Evolutionary conservation across 2,797 vertebrate genomes (phyloP).

Genomic region (Luscinia luscinia): DNA sequence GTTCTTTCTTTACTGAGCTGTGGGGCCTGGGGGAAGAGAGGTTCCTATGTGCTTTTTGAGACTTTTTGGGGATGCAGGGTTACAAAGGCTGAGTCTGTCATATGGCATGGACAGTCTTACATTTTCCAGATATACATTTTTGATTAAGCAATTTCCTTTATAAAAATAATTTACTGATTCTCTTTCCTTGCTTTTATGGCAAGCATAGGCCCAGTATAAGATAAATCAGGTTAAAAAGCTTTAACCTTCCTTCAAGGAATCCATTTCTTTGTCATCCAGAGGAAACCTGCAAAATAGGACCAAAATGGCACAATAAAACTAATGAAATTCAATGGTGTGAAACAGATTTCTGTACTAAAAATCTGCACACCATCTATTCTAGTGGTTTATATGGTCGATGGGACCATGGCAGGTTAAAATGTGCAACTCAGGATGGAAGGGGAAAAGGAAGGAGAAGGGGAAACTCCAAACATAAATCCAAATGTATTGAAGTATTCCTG

Average conservation of each 20-base stretch:
- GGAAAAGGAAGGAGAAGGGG: neutral
- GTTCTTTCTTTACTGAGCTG: neutral
- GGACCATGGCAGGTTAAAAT: neutral
- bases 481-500: neutral
- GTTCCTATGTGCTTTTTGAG: neutral
- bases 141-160: neutral
- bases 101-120: neutral
- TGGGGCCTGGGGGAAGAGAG: rapidly evolving
- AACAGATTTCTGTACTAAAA: slow-evolving; percentile 30
- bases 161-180: neutral
- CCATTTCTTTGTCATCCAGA: neutral
- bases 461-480: neutral
- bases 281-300: neutral
- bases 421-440: neutral
- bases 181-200: neutral
- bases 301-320: neutral
- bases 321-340: slow-evolving; percentile 39
- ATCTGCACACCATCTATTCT: neutral
- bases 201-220: neutral
- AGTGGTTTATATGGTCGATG: slow-evolving; percentile 10
- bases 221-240: neutral
- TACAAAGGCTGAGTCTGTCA: neutral
- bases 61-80: rapidly evolving
- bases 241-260: neutral
- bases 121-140: neutral